Conservation (phyloP, 2,113 vertebrate species). For the Pseudopipra pipra region DNA sequence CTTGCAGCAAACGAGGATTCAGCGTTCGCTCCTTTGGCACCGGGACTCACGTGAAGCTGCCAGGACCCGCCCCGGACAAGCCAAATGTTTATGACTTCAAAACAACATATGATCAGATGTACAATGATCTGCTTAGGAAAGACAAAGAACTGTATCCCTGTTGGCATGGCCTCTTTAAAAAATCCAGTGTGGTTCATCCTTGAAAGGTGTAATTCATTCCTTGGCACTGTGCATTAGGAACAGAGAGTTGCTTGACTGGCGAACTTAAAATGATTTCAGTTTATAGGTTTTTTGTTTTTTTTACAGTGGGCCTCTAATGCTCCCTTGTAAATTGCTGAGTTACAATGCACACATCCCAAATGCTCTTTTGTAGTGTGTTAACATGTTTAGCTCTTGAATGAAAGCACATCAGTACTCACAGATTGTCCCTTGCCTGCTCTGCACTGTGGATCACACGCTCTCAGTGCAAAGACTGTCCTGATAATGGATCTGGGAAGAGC, state of each 20-base stretch:
- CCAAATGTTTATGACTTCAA: slow-evolving; percentile 99
- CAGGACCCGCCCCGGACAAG: slow-evolving; percentile 97
- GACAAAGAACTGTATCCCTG: slow-evolving; percentile 99
- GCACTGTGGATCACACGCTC: neutral
- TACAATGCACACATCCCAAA: neutral
- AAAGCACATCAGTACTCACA: neutral
- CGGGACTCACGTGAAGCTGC: slow-evolving; percentile 95
- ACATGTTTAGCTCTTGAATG: slow-evolving; percentile 11
- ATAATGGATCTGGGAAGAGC: neutral
- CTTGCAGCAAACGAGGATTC: slow-evolving; percentile 95
- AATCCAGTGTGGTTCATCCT: slow-evolving; percentile 49
- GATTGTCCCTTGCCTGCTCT: neutral
- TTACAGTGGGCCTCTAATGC: neutral
- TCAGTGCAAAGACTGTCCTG: slow-evolving; percentile 1
- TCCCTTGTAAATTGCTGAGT: slow-evolving; percentile 9
- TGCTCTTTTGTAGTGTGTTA: slow-evolving; percentile 10
- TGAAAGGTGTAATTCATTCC: slow-evolving; percentile 65
- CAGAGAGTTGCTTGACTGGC: neutral
- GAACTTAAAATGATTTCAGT: neutral
- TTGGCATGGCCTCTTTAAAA: slow-evolving; percentile 64
- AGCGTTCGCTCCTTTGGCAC: slow-evolving; percentile 97
- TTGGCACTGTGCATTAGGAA: slow-evolving; percentile 39
- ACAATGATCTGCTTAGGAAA: slow-evolving; percentile 99
- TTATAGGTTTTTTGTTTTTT: neutral
- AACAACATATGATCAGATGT: slow-evolving; percentile 99